Evolutionary conservation across 2,888 invertebrate species (phyloP).

Genomic region (Calephelis perditalis): DNA sequence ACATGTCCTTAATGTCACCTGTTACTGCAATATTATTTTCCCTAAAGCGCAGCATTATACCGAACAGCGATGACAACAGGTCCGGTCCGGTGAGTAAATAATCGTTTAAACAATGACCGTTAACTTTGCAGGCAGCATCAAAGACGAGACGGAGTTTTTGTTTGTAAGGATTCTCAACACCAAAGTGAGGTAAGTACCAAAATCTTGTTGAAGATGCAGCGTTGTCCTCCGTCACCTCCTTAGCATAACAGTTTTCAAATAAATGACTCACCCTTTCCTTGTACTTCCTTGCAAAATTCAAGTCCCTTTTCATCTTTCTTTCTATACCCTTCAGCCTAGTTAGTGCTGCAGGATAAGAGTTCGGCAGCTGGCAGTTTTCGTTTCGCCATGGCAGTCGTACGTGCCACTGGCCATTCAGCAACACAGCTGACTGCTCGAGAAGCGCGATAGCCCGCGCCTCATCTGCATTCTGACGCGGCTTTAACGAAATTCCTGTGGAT

Average conservation of each 20-base stretch:
- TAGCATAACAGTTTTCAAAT: constrained; percentile 30
- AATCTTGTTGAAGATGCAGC: constrained; percentile 8
- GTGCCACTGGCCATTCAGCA: constrained; percentile 22
- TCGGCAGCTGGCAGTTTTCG: constrained; percentile 23
- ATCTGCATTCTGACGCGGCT: background rate
- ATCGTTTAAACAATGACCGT: constrained; percentile 29
- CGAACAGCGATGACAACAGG: constrained; percentile 34
- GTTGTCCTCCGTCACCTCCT: constrained; percentile 10
- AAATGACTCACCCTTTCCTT: constrained; percentile 29
- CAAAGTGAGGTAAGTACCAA: constrained; percentile 33
- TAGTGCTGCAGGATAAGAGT: constrained; percentile 26
- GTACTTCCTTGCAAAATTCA: constrained; percentile 24
- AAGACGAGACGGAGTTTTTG: constrained; percentile 29
- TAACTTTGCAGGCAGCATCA: constrained; percentile 26
- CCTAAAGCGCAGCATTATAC: constrained; percentile 39
- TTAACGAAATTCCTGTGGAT: background rate
- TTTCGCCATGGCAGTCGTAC: constrained; percentile 34
- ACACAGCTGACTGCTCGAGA: background rate
- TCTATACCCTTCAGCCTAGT: constrained; percentile 28
- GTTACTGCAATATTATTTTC: constrained; percentile 26
- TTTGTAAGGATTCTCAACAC: constrained; percentile 24
- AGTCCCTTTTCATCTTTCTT: constrained; percentile 25
- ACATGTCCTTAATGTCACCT: constrained; percentile 4
- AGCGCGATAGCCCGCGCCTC: background rate
- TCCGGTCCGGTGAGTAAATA: constrained; percentile 32